phyloP scores from a whole-genome alignment of 2,113 vertebrate genomes.

The Crocuta crocuta region DNA sequence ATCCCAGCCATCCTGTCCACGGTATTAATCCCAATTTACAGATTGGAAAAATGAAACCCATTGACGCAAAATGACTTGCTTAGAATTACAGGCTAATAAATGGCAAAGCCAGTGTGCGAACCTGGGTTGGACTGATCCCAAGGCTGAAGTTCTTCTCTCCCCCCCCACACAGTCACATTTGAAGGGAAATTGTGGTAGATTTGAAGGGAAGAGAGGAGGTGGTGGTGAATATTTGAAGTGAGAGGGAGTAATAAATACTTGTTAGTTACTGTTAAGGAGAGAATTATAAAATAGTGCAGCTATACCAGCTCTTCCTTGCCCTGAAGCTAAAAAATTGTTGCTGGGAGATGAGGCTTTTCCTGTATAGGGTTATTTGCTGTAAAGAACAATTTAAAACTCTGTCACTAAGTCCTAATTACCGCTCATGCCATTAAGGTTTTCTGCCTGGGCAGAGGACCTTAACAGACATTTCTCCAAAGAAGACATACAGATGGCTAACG shows the following conservation, averaged over 20 bases:
- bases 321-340: background rate
- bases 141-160: background rate
- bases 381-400: background rate
- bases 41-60: background rate
- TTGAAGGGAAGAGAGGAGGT: background rate
- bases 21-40: background rate
- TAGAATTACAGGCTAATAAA: background rate
- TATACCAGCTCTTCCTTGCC: background rate
- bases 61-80: background rate
- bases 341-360: background rate
- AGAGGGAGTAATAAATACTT: too few species aligned
- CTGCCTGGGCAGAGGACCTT: background rate
- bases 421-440: background rate
- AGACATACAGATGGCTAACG: background rate
- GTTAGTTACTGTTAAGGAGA: background rate
- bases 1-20: background rate
- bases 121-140: background rate
- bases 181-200: background rate
- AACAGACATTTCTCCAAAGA: background rate
- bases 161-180: background rate
- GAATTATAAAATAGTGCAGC: background rate
- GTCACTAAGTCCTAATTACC: background rate
- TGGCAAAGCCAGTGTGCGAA: background rate
- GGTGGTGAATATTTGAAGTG: background rate
- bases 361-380: background rate